A percentile compares a stretch with the other conserved stretches of the same genome.
These are phyloP conservation scores for Turnix velox DNA, from an alignment of 2,113 vertebrate genomes.

Conservation along the genomic window DNA sequence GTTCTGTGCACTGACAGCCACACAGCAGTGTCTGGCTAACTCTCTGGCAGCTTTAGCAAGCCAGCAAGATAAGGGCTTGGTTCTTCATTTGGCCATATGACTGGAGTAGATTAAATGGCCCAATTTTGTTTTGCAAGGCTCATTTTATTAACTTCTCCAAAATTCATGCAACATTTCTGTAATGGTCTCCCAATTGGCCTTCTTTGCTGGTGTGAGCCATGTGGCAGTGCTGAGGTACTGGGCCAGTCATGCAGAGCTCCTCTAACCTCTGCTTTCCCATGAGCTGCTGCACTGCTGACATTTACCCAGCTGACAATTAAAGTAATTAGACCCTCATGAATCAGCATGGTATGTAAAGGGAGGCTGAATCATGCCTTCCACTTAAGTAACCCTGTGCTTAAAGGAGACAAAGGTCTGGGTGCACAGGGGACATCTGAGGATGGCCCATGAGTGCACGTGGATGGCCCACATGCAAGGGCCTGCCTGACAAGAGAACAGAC, in stretches of 20 bases:
- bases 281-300: neutral
- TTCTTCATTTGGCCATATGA: neutral
- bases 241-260: neutral
- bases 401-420: neutral
- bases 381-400: neutral
- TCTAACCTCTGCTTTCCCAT: neutral
- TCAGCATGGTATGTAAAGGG: neutral
- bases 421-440: neutral
- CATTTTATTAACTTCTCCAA: neutral
- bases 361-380: neutral
- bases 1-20: neutral
- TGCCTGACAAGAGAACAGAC: neutral
- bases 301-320: neutral
- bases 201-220: neutral
- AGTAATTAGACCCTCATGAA: neutral
- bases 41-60: neutral
- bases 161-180: neutral
- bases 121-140: neutral
- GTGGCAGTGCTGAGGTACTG: fast-evolving
- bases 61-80: neutral
- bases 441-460: fast-evolving
- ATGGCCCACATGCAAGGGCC: neutral
- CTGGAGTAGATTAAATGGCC: neutral
- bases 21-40: neutral
- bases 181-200: neutral